Percentiles rank a stretch among this genome's conserved stretches.
Conservation (phyloP, 2,797 vertebrate genomes). For the Sarcoramphus papa region DNA sequence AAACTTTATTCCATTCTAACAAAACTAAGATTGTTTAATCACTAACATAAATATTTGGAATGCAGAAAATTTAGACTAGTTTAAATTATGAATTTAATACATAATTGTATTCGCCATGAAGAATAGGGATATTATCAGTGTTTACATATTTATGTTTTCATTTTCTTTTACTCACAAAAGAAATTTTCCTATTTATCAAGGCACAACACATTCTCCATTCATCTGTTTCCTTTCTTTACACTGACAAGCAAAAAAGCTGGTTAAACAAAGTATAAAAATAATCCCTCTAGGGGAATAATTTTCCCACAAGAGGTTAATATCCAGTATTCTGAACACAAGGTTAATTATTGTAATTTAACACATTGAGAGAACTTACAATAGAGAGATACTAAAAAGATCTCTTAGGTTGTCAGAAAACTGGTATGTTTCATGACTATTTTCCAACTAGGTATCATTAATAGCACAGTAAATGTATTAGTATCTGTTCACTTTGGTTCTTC, state of each 20-base stretch:
- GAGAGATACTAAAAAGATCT: not conserved
- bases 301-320: constrained; percentile 16
- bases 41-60: not conserved
- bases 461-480: not conserved
- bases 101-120: not conserved
- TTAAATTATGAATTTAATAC: not conserved
- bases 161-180: not conserved
- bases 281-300: not conserved
- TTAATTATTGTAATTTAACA: constrained; percentile 38
- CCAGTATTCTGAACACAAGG: not conserved
- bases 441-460: not conserved
- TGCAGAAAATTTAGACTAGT: not conserved
- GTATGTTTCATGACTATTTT: not conserved
- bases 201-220: not conserved
- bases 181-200: not conserved
- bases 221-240: not conserved
- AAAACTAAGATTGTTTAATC: not conserved
- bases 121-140: not conserved
- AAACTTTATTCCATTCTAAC: not conserved
- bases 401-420: not conserved
- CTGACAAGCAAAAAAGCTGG: not conserved
- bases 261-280: constrained; percentile 20
- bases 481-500: not conserved
- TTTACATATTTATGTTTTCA: not conserved
- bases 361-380: not conserved